Percentiles rank a stretch among this genome's conserved stretches.
Evolutionary conservation across 1,140 invertebrate species (phyloP).

Genomic region (Pseudachorutes palmiensis): DNA sequence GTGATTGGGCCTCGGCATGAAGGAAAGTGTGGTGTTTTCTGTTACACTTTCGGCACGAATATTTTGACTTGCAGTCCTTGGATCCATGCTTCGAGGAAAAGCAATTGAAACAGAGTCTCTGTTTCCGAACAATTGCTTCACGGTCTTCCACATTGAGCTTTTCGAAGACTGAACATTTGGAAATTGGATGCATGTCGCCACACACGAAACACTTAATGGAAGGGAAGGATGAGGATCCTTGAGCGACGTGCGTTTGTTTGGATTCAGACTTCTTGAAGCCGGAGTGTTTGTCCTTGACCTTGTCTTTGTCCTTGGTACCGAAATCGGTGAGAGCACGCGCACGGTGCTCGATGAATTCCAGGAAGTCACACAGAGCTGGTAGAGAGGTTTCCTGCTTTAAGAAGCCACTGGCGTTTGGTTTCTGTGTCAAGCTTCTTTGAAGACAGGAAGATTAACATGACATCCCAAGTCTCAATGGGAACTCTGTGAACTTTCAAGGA

Average conservation of each 20-base stretch:
- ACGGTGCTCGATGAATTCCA: constrained; percentile 6
- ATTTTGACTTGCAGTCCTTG: background rate
- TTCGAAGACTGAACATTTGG: background rate
- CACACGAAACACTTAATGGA: background rate
- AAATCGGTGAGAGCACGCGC: background rate
- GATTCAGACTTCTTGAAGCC: background rate
- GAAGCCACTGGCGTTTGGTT: constrained; percentile 12
- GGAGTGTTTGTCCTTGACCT: background rate
- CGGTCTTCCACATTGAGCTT: background rate
- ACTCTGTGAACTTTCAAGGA: constrained; percentile 2
- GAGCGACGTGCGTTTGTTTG: background rate
- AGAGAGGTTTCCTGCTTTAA: background rate
- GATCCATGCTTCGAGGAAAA: background rate
- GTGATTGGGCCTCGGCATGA: background rate
- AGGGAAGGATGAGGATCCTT: background rate
- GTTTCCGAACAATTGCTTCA: background rate
- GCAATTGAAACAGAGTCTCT: constrained; percentile 11
- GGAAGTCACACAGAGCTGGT: background rate
- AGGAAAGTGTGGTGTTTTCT: constrained; percentile 11
- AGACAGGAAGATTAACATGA: constrained; percentile 3
- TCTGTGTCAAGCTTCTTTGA: constrained; percentile 16
- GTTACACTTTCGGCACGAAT: constrained; percentile 1
- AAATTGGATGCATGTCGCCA: background rate
- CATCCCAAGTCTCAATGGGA: constrained; percentile 20
- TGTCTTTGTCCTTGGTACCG: background rate